Conservation (phyloP, 1,140 invertebrate species). For the Psix sp. region DNA sequence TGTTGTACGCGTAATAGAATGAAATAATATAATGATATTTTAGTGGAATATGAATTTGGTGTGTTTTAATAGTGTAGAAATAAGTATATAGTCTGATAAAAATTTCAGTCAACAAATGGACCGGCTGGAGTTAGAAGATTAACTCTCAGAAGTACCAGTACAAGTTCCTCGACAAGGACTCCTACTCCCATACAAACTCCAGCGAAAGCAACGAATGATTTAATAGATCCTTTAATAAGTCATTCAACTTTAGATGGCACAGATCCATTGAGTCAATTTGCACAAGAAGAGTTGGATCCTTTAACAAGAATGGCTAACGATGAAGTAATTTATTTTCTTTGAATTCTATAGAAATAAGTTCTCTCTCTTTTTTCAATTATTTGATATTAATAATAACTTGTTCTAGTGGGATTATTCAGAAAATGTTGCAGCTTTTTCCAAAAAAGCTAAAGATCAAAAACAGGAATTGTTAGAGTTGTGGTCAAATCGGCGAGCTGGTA, state of each 20-base stretch:
- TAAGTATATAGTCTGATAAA: background rate
- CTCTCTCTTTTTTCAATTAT: constrained; percentile 3
- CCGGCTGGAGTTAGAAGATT: constrained; percentile 72
- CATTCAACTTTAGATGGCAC: constrained; percentile 81
- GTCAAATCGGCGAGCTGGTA: constrained; percentile 82
- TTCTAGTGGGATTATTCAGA: constrained; percentile 74
- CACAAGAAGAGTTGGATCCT: constrained; percentile 81
- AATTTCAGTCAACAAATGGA: constrained; percentile 75
- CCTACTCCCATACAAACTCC: constrained; percentile 75
- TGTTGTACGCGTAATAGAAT: no score
- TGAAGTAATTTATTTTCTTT: constrained; percentile 74
- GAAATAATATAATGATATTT: no score
- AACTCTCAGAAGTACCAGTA: constrained; percentile 73
- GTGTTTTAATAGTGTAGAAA: no score
- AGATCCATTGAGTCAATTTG: constrained; percentile 86
- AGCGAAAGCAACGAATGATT: constrained; percentile 77
- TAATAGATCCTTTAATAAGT: constrained; percentile 73
- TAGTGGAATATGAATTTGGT: no score
- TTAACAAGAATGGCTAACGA: constrained; percentile 81
- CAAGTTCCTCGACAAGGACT: constrained; percentile 75
- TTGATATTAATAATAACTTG: constrained; percentile 3
- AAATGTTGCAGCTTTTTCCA: constrained; percentile 65
- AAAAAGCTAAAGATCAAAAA: constrained; percentile 74
- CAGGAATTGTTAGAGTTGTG: constrained; percentile 84
- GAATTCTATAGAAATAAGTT: constrained; percentile 1